These are phyloP conservation scores for Papilio polytes DNA, from an alignment of 1,140 invertebrate genomes.

Conservation along the genomic window DNA sequence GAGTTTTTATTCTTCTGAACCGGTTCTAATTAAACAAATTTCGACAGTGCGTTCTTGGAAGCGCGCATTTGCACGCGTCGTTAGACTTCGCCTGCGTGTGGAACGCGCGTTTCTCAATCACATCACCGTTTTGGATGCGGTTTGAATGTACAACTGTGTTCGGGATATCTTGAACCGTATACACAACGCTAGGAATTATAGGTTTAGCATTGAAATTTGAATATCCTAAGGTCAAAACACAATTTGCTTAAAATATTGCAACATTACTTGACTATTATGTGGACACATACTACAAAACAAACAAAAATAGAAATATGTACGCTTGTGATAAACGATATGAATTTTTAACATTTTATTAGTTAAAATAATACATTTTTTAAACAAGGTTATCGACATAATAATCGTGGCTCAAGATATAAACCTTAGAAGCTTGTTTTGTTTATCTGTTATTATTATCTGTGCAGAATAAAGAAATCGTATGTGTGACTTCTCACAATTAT, in stretches of 20 bases:
- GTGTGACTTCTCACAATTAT: background rate
- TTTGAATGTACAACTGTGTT: slow-evolving; percentile 23
- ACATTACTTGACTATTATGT: background rate
- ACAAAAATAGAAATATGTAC: background rate
- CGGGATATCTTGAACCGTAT: slow-evolving; percentile 11
- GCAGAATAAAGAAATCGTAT: background rate
- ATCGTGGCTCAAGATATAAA: background rate
- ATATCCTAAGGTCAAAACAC: background rate
- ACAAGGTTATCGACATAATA: background rate
- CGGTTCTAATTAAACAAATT: slow-evolving; percentile 40
- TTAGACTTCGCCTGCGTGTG: background rate
- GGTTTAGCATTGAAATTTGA: background rate
- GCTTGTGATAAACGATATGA: background rate
- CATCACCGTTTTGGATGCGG: slow-evolving; percentile 2
- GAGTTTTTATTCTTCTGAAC: slow-evolving; percentile 12
- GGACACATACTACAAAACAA: background rate
- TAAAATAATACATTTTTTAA: no score
- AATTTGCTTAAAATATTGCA: background rate
- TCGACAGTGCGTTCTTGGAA: slow-evolving; percentile 39
- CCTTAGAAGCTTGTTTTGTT: background rate
- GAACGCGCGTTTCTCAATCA: slow-evolving; percentile 9
- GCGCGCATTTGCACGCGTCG: slow-evolving; percentile 1
- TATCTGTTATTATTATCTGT: background rate
- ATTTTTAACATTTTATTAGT: slow-evolving; percentile 15
- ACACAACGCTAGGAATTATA: background rate